Evolutionary conservation across 2,113 vertebrate species (phyloP), one percentile per base, ranked within the genome.

Genomic region (Lepus timidus): DNA sequence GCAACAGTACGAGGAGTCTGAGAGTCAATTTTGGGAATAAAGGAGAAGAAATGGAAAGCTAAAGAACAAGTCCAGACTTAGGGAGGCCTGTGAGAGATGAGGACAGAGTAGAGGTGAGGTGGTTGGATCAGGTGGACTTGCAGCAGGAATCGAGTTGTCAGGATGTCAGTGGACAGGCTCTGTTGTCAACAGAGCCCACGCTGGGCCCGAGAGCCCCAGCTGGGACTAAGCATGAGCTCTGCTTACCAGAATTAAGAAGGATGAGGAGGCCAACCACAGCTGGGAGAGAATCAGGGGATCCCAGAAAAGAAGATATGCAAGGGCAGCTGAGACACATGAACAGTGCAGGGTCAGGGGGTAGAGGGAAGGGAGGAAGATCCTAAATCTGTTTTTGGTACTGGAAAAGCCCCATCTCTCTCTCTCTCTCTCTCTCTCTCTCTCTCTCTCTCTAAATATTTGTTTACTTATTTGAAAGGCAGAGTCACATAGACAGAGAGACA

Each of bases 11-110:
- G 27, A 81, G 8, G 20, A 36, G 67, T 9, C 49, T 91, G 10
- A 70, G 58, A 71, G 27, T 85, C 87, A 76, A 67, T 64, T 76
- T 70, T 67, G 33, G 61, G 91, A 95, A 94, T 49, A 80, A 94
- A 86, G 11, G 36, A 64, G 44, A 64, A 88, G 52, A 84, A 82
- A 88, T 27, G 8, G 73, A 91, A 87, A 49, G 64, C 4, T 82
- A 62, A 20, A 88, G 29, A 75, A 11, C 65, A 16, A 88, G 71
- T 39, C 23, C 11, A 25, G 36, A 44, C 27, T 85, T 17, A 88
- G 31, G 29, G 36, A 76, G 14, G 25, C 51, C 10, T 55, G 31
- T 87, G 76, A 76, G 36, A 78, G 68, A 70, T 36, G 58, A 91
- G 4, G 16, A 70, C 17, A 39, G 33, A 62, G 9, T 12, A 85